These are phyloP conservation scores for Lytechinus pictus DNA, from an alignment of 35 echinoderm and acorn worm genomes.

Conservation along the genomic window DNA sequence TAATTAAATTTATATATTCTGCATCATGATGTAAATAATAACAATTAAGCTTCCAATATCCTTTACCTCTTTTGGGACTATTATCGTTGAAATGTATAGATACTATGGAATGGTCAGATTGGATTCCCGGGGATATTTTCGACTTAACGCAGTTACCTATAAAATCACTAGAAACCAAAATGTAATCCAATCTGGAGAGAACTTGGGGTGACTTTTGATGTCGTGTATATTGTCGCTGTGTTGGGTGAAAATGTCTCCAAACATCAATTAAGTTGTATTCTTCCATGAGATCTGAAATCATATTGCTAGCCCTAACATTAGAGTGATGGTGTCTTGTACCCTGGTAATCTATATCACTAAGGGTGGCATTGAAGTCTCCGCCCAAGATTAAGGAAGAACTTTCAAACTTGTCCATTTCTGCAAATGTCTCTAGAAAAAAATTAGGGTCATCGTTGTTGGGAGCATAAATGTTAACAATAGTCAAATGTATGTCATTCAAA, in stretches of 20 bases:
- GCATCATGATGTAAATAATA: no score
- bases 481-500: slow-evolving; percentile 38
- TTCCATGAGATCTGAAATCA: slow-evolving; percentile 55
- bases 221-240: neutral
- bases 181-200: no score
- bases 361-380: slow-evolving; percentile 16
- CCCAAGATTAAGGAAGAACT: slow-evolving; percentile 28
- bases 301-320: slow-evolving; percentile 22
- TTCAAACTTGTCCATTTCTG: slow-evolving; percentile 56
- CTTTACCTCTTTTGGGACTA: no score
- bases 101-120: slow-evolving; percentile 27
- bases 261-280: neutral
- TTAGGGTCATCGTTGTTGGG: neutral
- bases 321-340: slow-evolving; percentile 5
- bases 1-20: no score
- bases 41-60: no score
- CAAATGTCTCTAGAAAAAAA: neutral
- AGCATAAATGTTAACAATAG: slow-evolving; percentile 47
- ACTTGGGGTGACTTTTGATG: slow-evolving; percentile 7
- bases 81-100: no score
- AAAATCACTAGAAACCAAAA: slow-evolving; percentile 25
- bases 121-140: neutral
- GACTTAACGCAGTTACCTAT: slow-evolving; percentile 15
- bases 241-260: neutral
- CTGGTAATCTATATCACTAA: slow-evolving; percentile 38